phyloP scores from a whole-genome alignment of 2,113 vertebrate genomes.

The Gymnobelideus leadbeateri region DNA sequence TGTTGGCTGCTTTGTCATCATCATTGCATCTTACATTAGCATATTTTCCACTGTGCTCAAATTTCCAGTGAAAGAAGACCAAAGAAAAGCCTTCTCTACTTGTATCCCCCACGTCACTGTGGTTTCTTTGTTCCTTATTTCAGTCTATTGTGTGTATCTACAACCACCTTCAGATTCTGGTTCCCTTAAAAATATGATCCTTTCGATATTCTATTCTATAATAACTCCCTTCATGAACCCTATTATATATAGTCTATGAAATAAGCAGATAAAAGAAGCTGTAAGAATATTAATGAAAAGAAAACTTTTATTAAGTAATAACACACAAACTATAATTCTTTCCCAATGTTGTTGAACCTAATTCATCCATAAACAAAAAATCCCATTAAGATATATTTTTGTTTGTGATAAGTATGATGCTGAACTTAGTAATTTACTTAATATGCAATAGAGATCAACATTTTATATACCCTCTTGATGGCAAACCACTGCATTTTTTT shows the following conservation, averaged over 20 bases:
- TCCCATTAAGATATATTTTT: neutral
- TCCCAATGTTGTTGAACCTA: neutral
- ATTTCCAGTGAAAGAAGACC: conserved; percentile 6
- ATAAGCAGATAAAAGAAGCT: conserved; percentile 33
- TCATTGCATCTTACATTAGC: conserved; percentile 5
- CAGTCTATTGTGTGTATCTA: neutral
- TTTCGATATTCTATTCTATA: neutral
- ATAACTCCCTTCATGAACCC: conserved; percentile 44
- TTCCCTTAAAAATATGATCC: neutral
- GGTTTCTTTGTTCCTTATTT: neutral
- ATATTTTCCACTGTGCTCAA: conserved; percentile 32
- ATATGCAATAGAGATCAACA: neutral
- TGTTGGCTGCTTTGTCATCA: conserved; percentile 27
- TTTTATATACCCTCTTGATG: neutral
- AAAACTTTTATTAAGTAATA: neutral
- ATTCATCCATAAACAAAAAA: neutral
- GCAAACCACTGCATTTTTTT: too few relatives aligned
- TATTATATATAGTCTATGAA: conserved; percentile 9
- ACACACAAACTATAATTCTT: neutral
- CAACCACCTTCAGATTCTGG: neutral
- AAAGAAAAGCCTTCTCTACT: neutral
- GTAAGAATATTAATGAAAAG: neutral
- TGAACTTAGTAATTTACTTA: too few relatives aligned
- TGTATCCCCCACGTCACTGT: neutral
- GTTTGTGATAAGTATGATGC: too few relatives aligned